Conservation (phyloP, 2,888 invertebrate genomes). For the Leptinotarsa peninsularis region DNA sequence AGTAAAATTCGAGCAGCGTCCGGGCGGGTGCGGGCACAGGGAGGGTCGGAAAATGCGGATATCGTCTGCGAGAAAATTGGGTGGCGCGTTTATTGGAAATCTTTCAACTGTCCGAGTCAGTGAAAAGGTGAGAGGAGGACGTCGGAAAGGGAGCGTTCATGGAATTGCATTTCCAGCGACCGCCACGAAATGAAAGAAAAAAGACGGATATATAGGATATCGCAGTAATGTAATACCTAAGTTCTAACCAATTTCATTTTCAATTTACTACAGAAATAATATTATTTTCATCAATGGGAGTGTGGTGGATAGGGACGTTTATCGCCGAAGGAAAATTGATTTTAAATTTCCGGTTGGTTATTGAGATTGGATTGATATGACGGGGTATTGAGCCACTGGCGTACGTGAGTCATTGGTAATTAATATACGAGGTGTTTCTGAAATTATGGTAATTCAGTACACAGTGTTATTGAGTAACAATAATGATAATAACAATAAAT, state of each 20-base stretch:
- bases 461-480: too few species aligned
- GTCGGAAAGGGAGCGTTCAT: conserved; percentile 54
- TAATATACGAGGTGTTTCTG: not conserved
- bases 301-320: conserved; percentile 10
- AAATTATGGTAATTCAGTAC: too few species aligned
- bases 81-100: conserved; percentile 66
- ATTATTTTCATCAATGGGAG: conserved; percentile 38
- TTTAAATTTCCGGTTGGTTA: conserved; percentile 14
- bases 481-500: too few species aligned
- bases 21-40: conserved; percentile 37
- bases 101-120: conserved; percentile 66
- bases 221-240: conserved; percentile 46
- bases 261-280: conserved; percentile 44
- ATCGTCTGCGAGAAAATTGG: conserved; percentile 59
- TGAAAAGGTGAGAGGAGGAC: conserved; percentile 57
- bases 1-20: conserved; percentile 60
- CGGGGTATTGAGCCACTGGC: not conserved
- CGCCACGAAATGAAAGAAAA: conserved; percentile 45
- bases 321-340: conserved; percentile 9
- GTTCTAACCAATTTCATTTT: conserved; percentile 48
- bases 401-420: not conserved
- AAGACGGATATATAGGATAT: conserved; percentile 44
- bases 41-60: conserved; percentile 54
- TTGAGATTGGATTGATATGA: conserved; percentile 14
- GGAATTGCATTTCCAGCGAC: conserved; percentile 60